Evolutionary conservation across 2,113 vertebrate species (phyloP).

Genomic region (Callorhinus ursinus): DNA sequence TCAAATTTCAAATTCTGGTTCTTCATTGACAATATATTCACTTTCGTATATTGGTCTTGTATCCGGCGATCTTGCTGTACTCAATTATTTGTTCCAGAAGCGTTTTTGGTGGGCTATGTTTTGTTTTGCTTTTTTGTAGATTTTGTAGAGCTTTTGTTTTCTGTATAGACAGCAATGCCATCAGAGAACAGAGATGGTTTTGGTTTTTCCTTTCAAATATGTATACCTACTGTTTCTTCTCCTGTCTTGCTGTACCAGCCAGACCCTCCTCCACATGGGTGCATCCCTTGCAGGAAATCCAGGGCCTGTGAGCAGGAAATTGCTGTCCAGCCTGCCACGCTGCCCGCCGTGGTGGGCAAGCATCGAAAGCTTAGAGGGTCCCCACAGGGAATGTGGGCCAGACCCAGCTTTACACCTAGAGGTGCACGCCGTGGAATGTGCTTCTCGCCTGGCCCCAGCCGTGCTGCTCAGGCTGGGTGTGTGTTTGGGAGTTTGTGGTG

Average conservation of each 20-base stretch:
- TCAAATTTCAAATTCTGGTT: background rate
- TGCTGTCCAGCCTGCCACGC: no score
- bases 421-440: background rate
- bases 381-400: background rate
- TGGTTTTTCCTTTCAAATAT: background rate
- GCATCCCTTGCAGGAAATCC: background rate
- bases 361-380: background rate
- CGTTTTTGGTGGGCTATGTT: background rate
- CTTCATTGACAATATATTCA: background rate
- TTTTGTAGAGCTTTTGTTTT: background rate
- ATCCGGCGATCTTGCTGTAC: background rate
- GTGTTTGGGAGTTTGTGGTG: background rate
- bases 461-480: background rate
- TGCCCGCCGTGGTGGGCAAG: background rate
- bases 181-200: background rate
- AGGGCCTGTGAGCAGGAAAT: background rate
- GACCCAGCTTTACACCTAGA: background rate
- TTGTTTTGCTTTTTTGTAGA: background rate
- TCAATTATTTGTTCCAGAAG: background rate
- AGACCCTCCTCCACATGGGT: background rate
- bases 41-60: background rate
- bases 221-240: background rate
- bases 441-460: background rate
- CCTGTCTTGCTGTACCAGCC: conserved; percentile 4
- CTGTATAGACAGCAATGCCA: background rate